Evolutionary conservation across 2,888 invertebrate species (phyloP), one percentile per base, ranked within the genome.

Genomic region (Elaeidobius kamerunicus): DNA sequence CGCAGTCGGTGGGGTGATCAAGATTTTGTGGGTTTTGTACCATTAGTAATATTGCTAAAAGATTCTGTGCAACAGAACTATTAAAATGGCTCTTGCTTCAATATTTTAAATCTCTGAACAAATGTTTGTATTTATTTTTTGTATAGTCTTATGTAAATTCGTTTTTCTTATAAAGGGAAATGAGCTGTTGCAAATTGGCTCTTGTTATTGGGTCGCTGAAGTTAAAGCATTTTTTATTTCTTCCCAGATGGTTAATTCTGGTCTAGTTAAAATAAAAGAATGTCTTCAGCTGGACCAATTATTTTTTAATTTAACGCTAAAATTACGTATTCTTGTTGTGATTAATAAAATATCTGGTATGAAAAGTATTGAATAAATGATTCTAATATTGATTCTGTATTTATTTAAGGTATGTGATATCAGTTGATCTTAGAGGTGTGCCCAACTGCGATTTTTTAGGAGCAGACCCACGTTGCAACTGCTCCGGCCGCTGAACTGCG

Each of bases 21-120:
- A 48, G 15, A 17, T 48, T 48, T 28, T 48, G 30, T 7, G 50
- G 50, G n/a, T 50, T 43, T 20, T 50, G 43, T 28, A 42, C 19
- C 2, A 47, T 40, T 16, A 47, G 28, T 28, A 42, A 17, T 6
- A 42, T 49, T 6, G 50, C 19, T 23, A 50, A 6, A 3, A 50
- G 16, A 23, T 43, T 43, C 23, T 50, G 50, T 1, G 43, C 23
- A 1, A 43, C 50, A n/a, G 50, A 1, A 3, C 5, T n/a, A 50
- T 50, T 6, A 50, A 14, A 3, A 32, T 20, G 1, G 12, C 3
- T 34, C 27, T 2, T 5, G 43, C 43, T 18, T 43, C 43, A 9
- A 1, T 12, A 20, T 43, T 27, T 3, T 11, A 6, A 35, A 43
- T 32, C 27, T 50, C 43, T 2, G 42, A 12, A 11, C 34, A 34